Evolutionary conservation across 2,888 invertebrate genomes (phyloP).

Genomic region (Horisme vitalbata): DNA sequence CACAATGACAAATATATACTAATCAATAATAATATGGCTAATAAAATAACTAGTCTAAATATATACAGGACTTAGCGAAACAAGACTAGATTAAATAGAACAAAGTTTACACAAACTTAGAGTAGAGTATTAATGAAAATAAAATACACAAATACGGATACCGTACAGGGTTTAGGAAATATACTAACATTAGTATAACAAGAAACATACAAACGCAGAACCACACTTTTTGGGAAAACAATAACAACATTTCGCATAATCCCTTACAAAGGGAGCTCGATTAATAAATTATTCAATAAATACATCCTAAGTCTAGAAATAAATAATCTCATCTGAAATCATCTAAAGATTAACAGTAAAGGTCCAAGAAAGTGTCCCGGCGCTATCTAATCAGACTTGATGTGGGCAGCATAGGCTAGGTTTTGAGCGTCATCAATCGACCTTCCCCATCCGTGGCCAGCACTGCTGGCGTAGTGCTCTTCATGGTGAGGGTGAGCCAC

Average conservation of each 20-base stretch:
- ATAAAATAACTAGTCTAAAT: constrained; percentile 39
- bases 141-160: constrained; percentile 78
- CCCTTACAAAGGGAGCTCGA: constrained; percentile 66
- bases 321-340: constrained; percentile 37
- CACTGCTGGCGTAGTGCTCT: constrained; percentile 75
- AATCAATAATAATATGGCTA: constrained; percentile 34
- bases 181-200: constrained; percentile 75
- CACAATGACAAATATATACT: constrained; percentile 36
- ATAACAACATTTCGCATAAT: constrained; percentile 56
- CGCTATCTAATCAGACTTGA: constrained; percentile 60
- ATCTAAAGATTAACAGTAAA: constrained; percentile 33
- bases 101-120: constrained; percentile 40
- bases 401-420: constrained; percentile 83
- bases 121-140: constrained; percentile 53
- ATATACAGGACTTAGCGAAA: constrained; percentile 56
- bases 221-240: constrained; percentile 68
- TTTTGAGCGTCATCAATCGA: constrained; percentile 79
- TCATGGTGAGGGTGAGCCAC: constrained; percentile 86
- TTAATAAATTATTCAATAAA: constrained; percentile 70
- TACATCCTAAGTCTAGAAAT: constrained; percentile 71
- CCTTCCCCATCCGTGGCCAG: constrained; percentile 86
- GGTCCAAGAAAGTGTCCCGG: constrained; percentile 48
- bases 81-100: constrained; percentile 63
- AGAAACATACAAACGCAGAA: constrained; percentile 75
- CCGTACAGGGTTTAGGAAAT: constrained; percentile 68